Evolutionary conservation across 2,888 invertebrate species (phyloP).

Genomic region (Sericinus montela): DNA sequence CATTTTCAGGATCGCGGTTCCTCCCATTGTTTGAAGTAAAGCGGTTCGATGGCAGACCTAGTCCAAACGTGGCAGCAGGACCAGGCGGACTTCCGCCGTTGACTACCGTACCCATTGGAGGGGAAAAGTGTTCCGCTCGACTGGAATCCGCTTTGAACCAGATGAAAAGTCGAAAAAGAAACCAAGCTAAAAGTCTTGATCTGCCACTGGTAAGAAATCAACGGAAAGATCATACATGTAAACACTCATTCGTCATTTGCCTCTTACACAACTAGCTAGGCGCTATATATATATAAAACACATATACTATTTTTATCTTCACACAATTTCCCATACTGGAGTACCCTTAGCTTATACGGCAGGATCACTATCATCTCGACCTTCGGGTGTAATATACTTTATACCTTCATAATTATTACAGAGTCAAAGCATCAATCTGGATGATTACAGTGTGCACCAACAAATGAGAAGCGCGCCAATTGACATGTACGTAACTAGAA

Average conservation of each 20-base stretch:
- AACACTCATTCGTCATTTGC: too few species aligned
- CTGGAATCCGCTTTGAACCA: conserved; percentile 84
- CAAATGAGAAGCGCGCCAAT: conserved; percentile 81
- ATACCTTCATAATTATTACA: conserved; percentile 42
- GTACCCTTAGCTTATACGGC: too few species aligned
- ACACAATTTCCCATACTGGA: too few species aligned
- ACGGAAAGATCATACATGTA: too few species aligned
- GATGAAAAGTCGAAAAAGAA: conserved; percentile 78
- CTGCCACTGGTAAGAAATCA: conserved; percentile 56
- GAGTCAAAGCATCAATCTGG: conserved; percentile 77
- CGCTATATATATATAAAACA: too few species aligned
- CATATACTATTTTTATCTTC: too few species aligned
- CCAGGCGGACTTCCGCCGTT: conserved; percentile 55
- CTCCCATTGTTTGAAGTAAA: conserved; percentile 67
- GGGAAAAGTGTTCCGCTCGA: conserved; percentile 81
- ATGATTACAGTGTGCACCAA: conserved; percentile 83
- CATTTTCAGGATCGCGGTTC: conserved; percentile 62
- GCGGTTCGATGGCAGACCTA: conserved; percentile 58
- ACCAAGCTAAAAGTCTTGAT: conserved; percentile 70
- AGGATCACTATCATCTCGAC: too few species aligned
- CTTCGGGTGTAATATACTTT: too few species aligned
- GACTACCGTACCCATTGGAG: conserved; percentile 57
- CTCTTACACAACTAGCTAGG: too few species aligned
- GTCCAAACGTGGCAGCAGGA: conserved; percentile 26
- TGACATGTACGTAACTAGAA: conserved; percentile 85